Evolutionary conservation across 1,140 invertebrate genomes (phyloP).

Genomic region (Bombus vancouverensis): DNA sequence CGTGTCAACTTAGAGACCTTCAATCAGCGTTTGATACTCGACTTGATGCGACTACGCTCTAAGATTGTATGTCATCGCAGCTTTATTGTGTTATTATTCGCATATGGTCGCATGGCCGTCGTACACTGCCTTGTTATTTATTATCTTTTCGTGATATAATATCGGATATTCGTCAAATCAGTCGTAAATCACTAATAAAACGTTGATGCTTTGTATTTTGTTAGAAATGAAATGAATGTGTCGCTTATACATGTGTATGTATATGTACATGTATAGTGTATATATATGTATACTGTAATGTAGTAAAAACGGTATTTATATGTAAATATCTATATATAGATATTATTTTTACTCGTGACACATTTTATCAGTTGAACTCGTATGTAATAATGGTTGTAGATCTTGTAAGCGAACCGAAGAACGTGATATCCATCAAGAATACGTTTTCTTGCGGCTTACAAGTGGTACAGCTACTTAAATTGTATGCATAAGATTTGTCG

Average conservation of each 20-base stretch:
- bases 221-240: constrained; percentile 15
- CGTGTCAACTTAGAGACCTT: neutral
- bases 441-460: neutral
- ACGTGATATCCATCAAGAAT: neutral
- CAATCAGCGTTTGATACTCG: neutral
- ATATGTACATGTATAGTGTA: no score
- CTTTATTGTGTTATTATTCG: constrained; percentile 28
- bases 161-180: constrained; percentile 34
- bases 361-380: constrained; percentile 39
- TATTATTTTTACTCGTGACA: constrained; percentile 10
- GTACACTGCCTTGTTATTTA: constrained; percentile 59
- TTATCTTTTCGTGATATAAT: constrained; percentile 2
- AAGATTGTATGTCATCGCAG: neutral
- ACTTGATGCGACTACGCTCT: neutral
- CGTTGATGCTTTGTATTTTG: constrained; percentile 21
- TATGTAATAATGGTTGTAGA: constrained; percentile 14
- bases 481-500: constrained; percentile 38
- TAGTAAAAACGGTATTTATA: no score
- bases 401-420: constrained; percentile 5
- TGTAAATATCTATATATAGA: no score
- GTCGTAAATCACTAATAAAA: constrained; percentile 5
- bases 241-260: neutral
- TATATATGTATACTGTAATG: no score
- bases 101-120: neutral
- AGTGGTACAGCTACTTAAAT: constrained; percentile 7